Evolutionary conservation across 2,113 vertebrate species (phyloP).

Genomic region (Lamprologus tigripictilis): DNA sequence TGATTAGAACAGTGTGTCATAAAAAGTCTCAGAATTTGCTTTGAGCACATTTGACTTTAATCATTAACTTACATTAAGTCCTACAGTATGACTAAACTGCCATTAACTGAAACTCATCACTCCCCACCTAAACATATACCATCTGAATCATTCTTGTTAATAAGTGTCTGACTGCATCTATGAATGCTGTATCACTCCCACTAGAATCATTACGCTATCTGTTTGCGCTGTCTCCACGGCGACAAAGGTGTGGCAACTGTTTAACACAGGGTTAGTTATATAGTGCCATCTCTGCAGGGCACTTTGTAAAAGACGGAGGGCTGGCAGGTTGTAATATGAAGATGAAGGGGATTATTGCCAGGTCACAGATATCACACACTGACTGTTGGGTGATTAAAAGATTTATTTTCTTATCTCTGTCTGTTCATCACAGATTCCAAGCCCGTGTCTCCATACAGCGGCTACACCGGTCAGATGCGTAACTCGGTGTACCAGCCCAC

Average conservation of each 20-base stretch:
- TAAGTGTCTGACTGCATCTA: neutral
- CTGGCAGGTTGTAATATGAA: neutral
- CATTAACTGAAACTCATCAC: neutral
- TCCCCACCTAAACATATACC: neutral
- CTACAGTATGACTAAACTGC: neutral
- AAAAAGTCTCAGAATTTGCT: neutral
- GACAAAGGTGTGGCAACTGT: constrained; percentile 23
- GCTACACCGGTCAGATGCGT: constrained; percentile 86
- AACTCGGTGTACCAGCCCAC: constrained; percentile 92
- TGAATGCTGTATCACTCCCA: neutral
- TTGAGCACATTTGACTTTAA: neutral
- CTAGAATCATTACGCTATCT: neutral
- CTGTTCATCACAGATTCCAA: constrained; percentile 70
- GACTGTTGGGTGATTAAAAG: neutral
- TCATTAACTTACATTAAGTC: neutral
- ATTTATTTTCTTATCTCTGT: neutral
- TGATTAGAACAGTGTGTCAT: neutral
- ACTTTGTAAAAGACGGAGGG: neutral
- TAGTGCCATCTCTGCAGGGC: neutral
- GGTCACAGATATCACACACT: neutral
- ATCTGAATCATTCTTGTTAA: constrained; percentile 8
- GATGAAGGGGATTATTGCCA: neutral
- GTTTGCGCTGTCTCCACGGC: constrained; percentile 33
- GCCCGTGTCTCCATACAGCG: constrained; percentile 85
- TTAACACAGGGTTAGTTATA: neutral